These are phyloP conservation scores for Limanda limanda DNA, from an alignment of 2,113 vertebrate species.

Conservation along the genomic window DNA sequence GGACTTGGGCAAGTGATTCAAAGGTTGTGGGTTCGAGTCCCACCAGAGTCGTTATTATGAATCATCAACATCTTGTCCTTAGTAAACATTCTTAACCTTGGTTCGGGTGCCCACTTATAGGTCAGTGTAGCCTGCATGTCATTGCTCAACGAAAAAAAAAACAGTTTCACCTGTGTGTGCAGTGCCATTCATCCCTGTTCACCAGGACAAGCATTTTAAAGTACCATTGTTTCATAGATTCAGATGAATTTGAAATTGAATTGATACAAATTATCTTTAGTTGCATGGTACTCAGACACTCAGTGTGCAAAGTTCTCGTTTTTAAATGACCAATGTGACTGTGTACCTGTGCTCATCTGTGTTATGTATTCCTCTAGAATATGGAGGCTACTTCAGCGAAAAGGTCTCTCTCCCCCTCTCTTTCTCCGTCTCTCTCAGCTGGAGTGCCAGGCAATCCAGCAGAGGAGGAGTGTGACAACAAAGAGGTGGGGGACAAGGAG, in stretches of 20 bases:
- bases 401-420: constrained; percentile 44
- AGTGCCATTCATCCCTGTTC: no score
- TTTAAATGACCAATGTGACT: constrained; percentile 22
- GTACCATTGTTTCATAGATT: neutral
- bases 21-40: no score
- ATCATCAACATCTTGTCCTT: no score
- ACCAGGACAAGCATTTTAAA: no score
- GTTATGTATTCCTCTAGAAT: no score
- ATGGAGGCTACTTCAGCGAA: constrained; percentile 31
- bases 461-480: constrained; percentile 75
- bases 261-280: neutral
- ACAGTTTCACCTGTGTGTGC: no score
- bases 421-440: constrained; percentile 59
- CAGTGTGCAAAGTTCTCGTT: neutral
- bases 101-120: neutral
- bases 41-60: no score
- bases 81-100: neutral
- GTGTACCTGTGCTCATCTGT: constrained; percentile 12
- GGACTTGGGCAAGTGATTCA: no score
- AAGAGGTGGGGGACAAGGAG: constrained; percentile 72
- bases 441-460: constrained; percentile 62
- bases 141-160: no score
- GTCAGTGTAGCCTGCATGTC: neutral
- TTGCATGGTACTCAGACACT: neutral
- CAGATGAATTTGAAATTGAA: neutral